Conservation (phyloP, 2,888 invertebrate species). For the Conus canariensis region DNA sequence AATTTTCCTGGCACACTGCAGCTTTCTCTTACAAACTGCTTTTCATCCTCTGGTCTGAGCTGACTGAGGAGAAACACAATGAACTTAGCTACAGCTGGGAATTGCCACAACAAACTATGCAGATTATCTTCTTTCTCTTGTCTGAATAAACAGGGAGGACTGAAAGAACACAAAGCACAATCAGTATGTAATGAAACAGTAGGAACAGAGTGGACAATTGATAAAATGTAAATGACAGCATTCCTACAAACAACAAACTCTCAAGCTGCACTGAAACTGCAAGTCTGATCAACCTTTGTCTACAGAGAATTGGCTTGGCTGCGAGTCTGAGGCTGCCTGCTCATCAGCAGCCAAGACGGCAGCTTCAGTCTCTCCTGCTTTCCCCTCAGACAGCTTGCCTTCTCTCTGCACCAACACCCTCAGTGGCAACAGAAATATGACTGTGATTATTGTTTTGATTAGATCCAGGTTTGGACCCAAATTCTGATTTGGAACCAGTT, state of each 20-base stretch:
- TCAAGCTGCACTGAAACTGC: background rate
- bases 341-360: background rate
- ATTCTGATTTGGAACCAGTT: background rate
- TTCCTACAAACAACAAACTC: background rate
- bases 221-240: background rate
- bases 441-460: background rate
- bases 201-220: background rate
- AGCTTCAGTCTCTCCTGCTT: background rate
- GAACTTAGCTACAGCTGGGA: too few species aligned
- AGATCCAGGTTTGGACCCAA: background rate
- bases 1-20: too few species aligned
- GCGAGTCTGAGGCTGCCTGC: background rate
- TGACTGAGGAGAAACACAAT: too few species aligned
- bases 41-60: too few species aligned
- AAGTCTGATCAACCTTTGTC: background rate
- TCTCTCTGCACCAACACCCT: background rate
- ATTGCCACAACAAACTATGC: too few species aligned
- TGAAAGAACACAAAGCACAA: background rate
- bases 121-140: background rate
- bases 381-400: background rate
- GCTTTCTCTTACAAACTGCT: too few species aligned
- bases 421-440: background rate
- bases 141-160: background rate
- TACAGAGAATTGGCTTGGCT: slow-evolving; percentile 2
- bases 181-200: background rate